phyloP scores from a whole-genome alignment of 2,113 vertebrate species.

The Thoracochromis brauschi region DNA sequence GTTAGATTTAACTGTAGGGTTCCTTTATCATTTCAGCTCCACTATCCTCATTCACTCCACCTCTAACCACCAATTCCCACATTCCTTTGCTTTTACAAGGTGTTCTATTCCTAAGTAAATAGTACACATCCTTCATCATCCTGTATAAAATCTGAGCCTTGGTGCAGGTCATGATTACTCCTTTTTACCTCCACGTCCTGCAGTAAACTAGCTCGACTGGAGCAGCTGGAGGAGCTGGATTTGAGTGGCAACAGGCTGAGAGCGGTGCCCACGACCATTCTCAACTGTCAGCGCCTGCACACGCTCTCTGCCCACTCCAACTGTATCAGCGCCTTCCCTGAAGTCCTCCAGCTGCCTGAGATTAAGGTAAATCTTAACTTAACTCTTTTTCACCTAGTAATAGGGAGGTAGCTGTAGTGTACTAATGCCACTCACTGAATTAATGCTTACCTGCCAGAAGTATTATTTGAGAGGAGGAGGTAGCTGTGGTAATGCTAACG shows the following conservation, averaged over 20 bases:
- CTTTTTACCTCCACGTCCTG: background rate
- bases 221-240: conserved; percentile 94
- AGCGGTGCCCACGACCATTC: conserved; percentile 89
- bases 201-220: conserved; percentile 97
- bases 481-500: background rate
- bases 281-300: conserved; percentile 88
- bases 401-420: background rate
- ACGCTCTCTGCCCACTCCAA: conserved; percentile 93
- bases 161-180: background rate
- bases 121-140: background rate
- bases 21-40: background rate
- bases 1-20: background rate
- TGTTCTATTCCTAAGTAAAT: background rate
- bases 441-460: background rate
- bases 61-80: background rate
- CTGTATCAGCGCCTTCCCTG: conserved; percentile 88
- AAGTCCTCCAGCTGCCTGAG: conserved; percentile 91
- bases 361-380: conserved; percentile 78
- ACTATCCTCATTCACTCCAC: background rate
- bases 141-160: background rate
- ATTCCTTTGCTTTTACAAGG: background rate
- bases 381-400: background rate
- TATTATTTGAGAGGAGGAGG: background rate
- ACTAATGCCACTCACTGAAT: background rate
- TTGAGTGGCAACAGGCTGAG: conserved; percentile 92